A percentile compares a stretch with the other conserved stretches of the same genome.
Evolutionary conservation across 2,113 vertebrate species (phyloP).

Genomic region (Zosterops pallidus): DNA sequence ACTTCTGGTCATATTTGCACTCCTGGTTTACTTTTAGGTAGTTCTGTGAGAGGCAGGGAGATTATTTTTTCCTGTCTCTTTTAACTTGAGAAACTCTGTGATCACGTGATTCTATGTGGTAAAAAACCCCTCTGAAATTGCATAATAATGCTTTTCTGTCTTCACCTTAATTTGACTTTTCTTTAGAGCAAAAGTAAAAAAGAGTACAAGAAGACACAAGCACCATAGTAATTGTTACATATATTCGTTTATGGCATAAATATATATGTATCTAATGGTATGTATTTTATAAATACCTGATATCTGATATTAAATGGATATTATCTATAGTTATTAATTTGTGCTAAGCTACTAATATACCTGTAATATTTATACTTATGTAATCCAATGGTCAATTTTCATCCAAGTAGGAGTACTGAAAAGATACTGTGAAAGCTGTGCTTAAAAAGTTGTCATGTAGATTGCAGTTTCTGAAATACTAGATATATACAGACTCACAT

Average conservation of each 20-base stretch:
- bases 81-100: background rate
- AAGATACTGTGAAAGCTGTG: background rate
- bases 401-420: background rate
- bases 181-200: background rate
- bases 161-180: background rate
- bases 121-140: background rate
- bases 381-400: background rate
- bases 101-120: background rate
- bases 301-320: background rate
- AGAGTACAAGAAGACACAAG: background rate
- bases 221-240: background rate
- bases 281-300: background rate
- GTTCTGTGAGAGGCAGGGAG: background rate
- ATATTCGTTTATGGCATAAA: background rate
- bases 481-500: background rate
- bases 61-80: background rate
- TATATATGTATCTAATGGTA: background rate
- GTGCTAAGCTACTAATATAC: background rate
- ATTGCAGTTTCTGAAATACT: background rate
- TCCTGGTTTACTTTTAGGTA: background rate
- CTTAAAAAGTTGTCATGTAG: background rate
- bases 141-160: background rate
- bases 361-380: background rate
- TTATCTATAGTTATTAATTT: background rate
- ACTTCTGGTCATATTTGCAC: background rate